Conservation (phyloP, 2,113 vertebrate genomes). For the Aix galericulata region DNA sequence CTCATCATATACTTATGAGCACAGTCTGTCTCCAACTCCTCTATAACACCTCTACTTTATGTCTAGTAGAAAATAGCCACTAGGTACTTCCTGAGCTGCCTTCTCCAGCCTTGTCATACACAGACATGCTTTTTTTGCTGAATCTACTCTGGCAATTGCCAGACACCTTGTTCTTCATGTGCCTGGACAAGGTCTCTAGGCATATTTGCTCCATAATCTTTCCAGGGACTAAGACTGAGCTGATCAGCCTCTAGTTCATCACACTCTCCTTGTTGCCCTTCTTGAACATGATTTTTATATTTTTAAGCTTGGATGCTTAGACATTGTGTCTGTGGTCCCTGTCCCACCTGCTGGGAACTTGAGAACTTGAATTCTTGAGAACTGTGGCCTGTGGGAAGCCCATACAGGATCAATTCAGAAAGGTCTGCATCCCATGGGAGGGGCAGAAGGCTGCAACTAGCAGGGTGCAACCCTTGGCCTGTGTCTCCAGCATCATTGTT, state of each 20-base stretch:
- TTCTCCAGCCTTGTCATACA: not conserved
- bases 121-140: not conserved
- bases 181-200: not conserved
- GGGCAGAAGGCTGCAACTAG: no score
- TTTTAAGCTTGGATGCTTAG: not conserved
- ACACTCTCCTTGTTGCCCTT: fast-evolving
- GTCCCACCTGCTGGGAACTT: no score
- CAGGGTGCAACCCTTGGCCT: fast-evolving
- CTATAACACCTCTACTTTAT: not conserved
- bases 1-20: not conserved
- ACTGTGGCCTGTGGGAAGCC: no score
- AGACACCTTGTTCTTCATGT: not conserved
- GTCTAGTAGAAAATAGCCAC: not conserved
- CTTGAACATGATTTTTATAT: not conserved
- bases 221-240: not conserved
- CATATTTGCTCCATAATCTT: not conserved
- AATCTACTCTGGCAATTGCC: not conserved
- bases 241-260: not conserved
- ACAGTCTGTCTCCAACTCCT: not conserved
- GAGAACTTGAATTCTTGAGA: no score
- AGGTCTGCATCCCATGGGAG: no score
- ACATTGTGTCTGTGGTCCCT: not conserved
- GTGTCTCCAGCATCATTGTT: not conserved
- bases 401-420: no score
- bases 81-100: not conserved